phyloP scores from a whole-genome alignment of 2,797 vertebrate species.

The Hypotaenidia okinawae region DNA sequence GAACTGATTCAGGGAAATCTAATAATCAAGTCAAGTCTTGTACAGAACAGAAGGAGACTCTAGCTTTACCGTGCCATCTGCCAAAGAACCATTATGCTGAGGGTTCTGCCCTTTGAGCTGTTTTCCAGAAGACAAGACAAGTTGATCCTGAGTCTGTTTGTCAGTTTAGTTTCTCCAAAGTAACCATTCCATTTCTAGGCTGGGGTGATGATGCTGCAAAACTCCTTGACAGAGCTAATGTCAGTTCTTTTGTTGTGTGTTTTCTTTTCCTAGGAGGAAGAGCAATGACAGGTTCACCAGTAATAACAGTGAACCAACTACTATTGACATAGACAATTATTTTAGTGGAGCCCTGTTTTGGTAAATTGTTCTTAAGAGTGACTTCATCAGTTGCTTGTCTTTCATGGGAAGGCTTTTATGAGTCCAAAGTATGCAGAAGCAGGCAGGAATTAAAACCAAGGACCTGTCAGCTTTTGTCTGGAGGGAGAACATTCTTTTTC shows the following conservation, averaged over 20 bases:
- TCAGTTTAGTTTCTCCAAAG: background rate
- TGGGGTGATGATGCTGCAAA: background rate
- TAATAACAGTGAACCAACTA: background rate
- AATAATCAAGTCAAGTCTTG: background rate
- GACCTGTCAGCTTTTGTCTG: background rate
- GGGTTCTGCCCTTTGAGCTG: background rate
- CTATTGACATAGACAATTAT: background rate
- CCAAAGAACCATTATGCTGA: background rate
- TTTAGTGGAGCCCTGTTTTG: background rate
- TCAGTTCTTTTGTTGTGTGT: background rate
- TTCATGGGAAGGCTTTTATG: background rate
- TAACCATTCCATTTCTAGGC: background rate
- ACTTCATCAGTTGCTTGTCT: background rate
- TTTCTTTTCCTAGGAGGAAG: background rate
- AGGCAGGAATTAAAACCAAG: background rate
- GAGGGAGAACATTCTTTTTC: background rate
- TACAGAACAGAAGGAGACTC: background rate
- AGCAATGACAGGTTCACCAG: background rate
- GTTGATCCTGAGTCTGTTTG: background rate
- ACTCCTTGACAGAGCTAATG: background rate
- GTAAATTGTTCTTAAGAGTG: background rate
- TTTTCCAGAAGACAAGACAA: background rate
- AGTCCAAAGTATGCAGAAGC: background rate
- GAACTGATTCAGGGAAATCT: background rate
- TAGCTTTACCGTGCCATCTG: background rate